phyloP scores from a whole-genome alignment of 2,797 vertebrate genomes.

The Crenichthys baileyi region DNA sequence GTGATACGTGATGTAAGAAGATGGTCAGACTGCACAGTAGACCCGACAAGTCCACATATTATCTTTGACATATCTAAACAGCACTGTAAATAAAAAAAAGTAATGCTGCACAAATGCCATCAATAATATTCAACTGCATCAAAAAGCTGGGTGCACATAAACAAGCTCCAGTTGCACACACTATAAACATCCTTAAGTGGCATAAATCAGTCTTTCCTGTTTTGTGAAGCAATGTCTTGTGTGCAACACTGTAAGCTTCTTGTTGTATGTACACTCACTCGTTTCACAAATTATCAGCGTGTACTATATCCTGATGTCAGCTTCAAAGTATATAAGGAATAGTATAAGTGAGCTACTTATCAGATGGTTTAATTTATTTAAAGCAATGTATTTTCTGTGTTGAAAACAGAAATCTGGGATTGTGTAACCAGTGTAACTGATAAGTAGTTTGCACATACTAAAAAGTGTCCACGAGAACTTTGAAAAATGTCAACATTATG shows the following conservation, averaged over 20 bases:
- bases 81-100: constrained; percentile 66
- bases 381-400: constrained; percentile 63
- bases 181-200: constrained; percentile 51
- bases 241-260: constrained; percentile 61
- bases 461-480: constrained; percentile 75
- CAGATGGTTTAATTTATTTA: constrained; percentile 74
- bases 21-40: constrained; percentile 36
- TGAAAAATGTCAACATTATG: constrained; percentile 76
- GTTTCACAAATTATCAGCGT: constrained; percentile 49
- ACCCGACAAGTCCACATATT: constrained; percentile 27
- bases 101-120: constrained; percentile 50
- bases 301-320: constrained; percentile 46
- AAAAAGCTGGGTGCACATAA: constrained; percentile 48
- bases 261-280: constrained; percentile 55
- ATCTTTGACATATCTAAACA: constrained; percentile 28
- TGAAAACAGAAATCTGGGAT: constrained; percentile 57
- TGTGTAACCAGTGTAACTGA: constrained; percentile 65
- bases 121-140: constrained; percentile 43
- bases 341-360: constrained; percentile 62
- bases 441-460: constrained; percentile 80
- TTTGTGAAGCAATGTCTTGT: constrained; percentile 59
- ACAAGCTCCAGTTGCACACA: constrained; percentile 53
- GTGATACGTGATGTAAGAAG: constrained; percentile 33
- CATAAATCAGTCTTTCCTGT: constrained; percentile 56
- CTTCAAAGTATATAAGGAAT: constrained; percentile 33